A percentile compares a stretch with the other conserved stretches of the same genome.
Evolutionary conservation across 1,140 invertebrate species (phyloP).

Genomic region (Amyelois transitella): DNA sequence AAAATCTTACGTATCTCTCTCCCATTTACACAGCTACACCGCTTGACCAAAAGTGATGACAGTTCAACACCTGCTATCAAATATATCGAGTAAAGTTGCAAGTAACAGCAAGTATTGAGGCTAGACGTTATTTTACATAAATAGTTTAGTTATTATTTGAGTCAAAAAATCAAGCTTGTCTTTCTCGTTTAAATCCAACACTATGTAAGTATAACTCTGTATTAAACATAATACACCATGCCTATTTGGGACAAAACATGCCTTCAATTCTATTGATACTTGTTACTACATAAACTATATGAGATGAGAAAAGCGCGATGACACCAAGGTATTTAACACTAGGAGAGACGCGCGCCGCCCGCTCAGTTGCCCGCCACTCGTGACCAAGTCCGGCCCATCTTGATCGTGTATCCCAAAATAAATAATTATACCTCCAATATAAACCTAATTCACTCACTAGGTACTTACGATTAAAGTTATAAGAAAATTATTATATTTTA

Average conservation of each 20-base stretch:
- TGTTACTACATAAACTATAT: constrained; percentile 31
- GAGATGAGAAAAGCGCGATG: constrained; percentile 56
- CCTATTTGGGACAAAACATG: constrained; percentile 8
- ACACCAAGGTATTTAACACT: constrained; percentile 61
- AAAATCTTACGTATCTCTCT: no score
- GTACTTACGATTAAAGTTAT: constrained; percentile 7
- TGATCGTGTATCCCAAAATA: constrained; percentile 10
- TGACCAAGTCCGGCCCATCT: constrained; percentile 34
- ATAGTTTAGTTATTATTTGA: no score
- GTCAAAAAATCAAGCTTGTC: background rate
- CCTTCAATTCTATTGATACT: constrained; percentile 31
- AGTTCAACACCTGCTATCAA: no score
- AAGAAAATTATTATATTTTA: constrained; percentile 6
- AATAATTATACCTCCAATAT: constrained; percentile 10
- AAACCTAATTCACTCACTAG: background rate
- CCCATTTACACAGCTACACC: no score
- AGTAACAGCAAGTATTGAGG: no score
- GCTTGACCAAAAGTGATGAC: no score
- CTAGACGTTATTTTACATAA: no score
- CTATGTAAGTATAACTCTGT: background rate
- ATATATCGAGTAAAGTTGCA: no score
- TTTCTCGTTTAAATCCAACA: no score
- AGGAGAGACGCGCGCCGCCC: constrained; percentile 38
- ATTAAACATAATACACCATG: background rate
- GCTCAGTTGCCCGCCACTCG: constrained; percentile 53